phyloP scores from a whole-genome alignment of 2,113 vertebrate species.

The Elachura formosa region DNA sequence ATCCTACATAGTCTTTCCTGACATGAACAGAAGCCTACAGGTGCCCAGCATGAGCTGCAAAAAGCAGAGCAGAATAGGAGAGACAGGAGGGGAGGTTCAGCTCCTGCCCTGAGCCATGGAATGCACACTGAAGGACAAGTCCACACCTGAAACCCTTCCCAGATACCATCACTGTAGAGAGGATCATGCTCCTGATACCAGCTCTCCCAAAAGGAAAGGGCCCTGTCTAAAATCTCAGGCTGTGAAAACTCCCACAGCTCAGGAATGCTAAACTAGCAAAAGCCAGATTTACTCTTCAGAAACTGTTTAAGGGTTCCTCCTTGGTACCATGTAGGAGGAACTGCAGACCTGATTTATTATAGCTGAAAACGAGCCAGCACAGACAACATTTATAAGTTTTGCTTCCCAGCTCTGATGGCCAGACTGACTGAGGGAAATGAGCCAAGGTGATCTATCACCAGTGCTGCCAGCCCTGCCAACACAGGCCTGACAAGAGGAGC shows the following conservation, averaged over 20 bases:
- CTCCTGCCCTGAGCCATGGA: not conserved
- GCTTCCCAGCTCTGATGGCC: not conserved
- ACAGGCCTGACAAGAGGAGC: not conserved
- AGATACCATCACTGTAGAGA: not conserved
- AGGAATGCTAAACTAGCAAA: slow-evolving; percentile 7
- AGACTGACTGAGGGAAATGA: not conserved
- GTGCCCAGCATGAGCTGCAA: not conserved
- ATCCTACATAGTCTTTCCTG: not conserved
- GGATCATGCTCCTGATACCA: not conserved
- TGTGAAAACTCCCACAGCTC: not conserved
- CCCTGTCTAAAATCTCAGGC: not conserved
- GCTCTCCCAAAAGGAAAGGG: not conserved
- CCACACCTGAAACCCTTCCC: not conserved
- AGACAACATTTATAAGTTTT: not conserved
- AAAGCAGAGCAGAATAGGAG: not conserved
- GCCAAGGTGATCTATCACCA: not conserved
- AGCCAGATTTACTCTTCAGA: not conserved
- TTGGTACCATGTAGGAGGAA: not conserved
- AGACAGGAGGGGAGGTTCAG: not conserved
- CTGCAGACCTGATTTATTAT: not conserved
- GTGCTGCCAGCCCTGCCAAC: not conserved
- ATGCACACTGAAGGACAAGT: not conserved
- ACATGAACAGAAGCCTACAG: not conserved
- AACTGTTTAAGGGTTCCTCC: not conserved
- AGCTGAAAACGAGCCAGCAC: not conserved